A percentile compares a stretch with the other conserved stretches of the same genome.
These are phyloP conservation scores for Syndactyla subalaris DNA, from an alignment of 2,797 vertebrate species.

Conservation along the genomic window DNA sequence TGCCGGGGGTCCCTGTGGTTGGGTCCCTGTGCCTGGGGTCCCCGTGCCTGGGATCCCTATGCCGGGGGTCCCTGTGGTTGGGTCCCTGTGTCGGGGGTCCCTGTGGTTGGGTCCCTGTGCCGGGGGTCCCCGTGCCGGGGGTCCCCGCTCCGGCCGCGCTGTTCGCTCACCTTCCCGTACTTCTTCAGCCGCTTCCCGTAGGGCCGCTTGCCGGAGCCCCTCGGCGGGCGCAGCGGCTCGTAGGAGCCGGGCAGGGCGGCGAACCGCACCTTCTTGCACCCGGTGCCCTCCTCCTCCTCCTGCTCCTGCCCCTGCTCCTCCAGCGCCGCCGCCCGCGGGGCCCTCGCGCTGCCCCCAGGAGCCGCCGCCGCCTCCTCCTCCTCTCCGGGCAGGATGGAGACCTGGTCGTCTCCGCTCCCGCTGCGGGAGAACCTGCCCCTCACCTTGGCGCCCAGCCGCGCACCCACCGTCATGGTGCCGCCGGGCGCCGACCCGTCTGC, in stretches of 20 bases:
- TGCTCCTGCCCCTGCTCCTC: not conserved
- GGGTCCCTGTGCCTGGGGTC: not conserved
- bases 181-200: conserved; percentile 80
- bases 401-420: not conserved
- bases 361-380: not conserved
- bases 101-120: not conserved
- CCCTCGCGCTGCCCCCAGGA: not conserved
- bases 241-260: conserved; percentile 79
- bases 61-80: not conserved
- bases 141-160: not conserved
- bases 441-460: conserved; percentile 39
- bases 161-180: conserved; percentile 84
- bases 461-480: conserved; percentile 70
- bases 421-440: conserved; percentile 31
- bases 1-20: rapidly evolving
- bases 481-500: not conserved
- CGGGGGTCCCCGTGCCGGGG: rapidly evolving
- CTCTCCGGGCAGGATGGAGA: conserved; percentile 33
- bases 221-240: conserved; percentile 75
- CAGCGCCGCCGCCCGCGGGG: not conserved
- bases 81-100: not conserved
- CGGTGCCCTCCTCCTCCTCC: not conserved
- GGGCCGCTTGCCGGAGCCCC: conserved; percentile 9
- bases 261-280: conserved; percentile 73
- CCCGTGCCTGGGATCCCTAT: not conserved